A percentile compares a stretch with the other conserved stretches of the same genome.
Evolutionary conservation across 2,888 invertebrate genomes (phyloP).

Genomic region (Melanostoma mellinum): DNA sequence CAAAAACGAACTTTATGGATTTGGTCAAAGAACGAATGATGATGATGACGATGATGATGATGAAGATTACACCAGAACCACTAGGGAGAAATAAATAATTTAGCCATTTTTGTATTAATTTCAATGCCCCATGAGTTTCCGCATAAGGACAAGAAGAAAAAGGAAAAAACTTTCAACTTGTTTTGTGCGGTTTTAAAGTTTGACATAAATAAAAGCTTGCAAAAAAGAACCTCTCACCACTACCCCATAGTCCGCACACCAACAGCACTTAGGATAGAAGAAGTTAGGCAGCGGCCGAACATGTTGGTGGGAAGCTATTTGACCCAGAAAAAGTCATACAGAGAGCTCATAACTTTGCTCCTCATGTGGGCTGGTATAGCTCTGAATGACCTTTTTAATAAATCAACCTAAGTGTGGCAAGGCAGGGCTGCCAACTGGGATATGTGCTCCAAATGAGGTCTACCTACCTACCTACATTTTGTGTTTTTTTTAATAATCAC

Average conservation of each 20-base stretch:
- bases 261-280: neutral
- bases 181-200: slow-evolving; percentile 59
- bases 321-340: slow-evolving; percentile 53
- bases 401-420: slow-evolving; percentile 55
- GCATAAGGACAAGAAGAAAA: slow-evolving; percentile 5
- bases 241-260: neutral
- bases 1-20: slow-evolving; percentile 35
- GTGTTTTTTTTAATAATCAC: slow-evolving; percentile 54
- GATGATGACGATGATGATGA: slow-evolving; percentile 9
- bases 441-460: slow-evolving; percentile 59
- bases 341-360: slow-evolving; percentile 36
- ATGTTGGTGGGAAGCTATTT: slow-evolving; percentile 37
- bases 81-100: slow-evolving; percentile 49
- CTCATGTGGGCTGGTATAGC: slow-evolving; percentile 36
- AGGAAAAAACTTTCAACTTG: slow-evolving; percentile 28
- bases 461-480: slow-evolving; percentile 30
- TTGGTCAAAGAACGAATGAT: slow-evolving; percentile 1
- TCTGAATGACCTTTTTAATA: slow-evolving; percentile 66
- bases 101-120: slow-evolving; percentile 53
- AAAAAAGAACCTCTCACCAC: neutral
- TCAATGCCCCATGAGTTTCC: slow-evolving; percentile 43
- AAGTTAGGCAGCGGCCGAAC: slow-evolving; percentile 1
- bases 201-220: slow-evolving; percentile 58
- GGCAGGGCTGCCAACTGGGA: slow-evolving; percentile 56
- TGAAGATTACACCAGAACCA: slow-evolving; percentile 23